Conservation (phyloP, 64 coral and sea anemone genomes). For the Porites lutea region DNA sequence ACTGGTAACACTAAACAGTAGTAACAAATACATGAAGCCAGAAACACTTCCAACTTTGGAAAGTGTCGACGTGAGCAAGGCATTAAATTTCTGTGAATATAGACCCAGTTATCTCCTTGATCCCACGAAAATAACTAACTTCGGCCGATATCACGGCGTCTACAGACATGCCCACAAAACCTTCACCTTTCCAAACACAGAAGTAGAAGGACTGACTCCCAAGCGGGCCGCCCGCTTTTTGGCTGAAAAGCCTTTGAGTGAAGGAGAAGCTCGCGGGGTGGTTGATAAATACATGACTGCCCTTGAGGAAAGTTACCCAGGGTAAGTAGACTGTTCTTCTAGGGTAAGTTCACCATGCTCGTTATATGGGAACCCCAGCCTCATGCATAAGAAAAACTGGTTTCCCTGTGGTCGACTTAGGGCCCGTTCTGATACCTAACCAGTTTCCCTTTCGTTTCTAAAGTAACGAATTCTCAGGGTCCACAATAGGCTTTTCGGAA, state of each 20-base stretch:
- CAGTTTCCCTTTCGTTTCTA: too few species aligned
- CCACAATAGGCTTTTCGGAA: too few species aligned
- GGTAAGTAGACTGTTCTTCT: conserved; percentile 12
- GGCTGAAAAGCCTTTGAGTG: background rate
- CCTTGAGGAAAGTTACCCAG: conserved; percentile 1
- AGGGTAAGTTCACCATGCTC: too few species aligned
- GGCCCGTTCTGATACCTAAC: too few species aligned
- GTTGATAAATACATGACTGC: conserved; percentile 33
- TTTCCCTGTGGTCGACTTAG: too few species aligned
- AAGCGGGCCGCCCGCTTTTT: background rate
- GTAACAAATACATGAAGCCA: conserved; percentile 4
- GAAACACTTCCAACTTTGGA: background rate
- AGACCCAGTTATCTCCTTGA: background rate
- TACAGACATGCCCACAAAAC: background rate
- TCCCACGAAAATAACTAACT: background rate
- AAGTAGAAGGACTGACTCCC: too few species aligned
- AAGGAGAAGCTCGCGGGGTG: background rate
- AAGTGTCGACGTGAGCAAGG: background rate
- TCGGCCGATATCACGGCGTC: background rate
- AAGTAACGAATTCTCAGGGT: too few species aligned
- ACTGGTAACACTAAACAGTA: too few species aligned
- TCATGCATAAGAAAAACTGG: too few species aligned
- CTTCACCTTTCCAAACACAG: background rate
- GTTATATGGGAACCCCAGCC: too few species aligned
- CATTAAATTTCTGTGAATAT: background rate